Percentiles rank a stretch among this genome's conserved stretches.
Evolutionary conservation across 1,140 invertebrate species (phyloP).

Genomic region (Pteromalus puparum): DNA sequence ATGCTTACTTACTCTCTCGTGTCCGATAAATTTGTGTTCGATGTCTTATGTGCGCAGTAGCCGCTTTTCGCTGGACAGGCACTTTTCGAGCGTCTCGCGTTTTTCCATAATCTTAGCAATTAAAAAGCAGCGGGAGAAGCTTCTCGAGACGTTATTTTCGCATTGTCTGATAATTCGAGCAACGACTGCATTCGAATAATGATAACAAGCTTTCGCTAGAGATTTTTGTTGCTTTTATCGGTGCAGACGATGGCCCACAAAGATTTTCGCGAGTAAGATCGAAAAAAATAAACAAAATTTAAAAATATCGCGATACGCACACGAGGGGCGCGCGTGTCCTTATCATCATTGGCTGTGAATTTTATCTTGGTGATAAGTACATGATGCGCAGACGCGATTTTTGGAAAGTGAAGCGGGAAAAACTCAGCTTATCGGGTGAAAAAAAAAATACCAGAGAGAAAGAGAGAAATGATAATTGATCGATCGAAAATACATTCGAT

Average conservation of each 20-base stretch:
- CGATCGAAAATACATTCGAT: slow-evolving; percentile 53
- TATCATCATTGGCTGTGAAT: background rate
- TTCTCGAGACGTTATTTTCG: background rate
- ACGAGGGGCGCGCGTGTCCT: background rate
- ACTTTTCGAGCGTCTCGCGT: no score
- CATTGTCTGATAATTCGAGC: background rate
- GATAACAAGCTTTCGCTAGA: no score
- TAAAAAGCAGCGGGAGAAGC: background rate
- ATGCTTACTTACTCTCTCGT: no score
- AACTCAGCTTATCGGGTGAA: background rate
- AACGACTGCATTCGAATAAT: background rate
- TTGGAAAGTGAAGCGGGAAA: background rate
- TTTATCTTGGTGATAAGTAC: background rate
- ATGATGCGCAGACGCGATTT: background rate
- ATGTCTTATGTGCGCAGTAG: background rate
- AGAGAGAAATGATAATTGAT: background rate
- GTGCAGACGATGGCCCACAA: background rate
- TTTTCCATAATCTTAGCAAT: background rate
- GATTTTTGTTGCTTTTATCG: no score
- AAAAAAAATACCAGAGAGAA: no score
- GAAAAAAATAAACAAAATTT: background rate
- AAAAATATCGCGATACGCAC: no score
- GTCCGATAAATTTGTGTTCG: background rate
- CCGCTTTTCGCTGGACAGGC: background rate
- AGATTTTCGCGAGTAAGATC: background rate